These are phyloP conservation scores for Agonopterix subpropinquella DNA, from an alignment of 2,888 invertebrate species.

Conservation along the genomic window DNA sequence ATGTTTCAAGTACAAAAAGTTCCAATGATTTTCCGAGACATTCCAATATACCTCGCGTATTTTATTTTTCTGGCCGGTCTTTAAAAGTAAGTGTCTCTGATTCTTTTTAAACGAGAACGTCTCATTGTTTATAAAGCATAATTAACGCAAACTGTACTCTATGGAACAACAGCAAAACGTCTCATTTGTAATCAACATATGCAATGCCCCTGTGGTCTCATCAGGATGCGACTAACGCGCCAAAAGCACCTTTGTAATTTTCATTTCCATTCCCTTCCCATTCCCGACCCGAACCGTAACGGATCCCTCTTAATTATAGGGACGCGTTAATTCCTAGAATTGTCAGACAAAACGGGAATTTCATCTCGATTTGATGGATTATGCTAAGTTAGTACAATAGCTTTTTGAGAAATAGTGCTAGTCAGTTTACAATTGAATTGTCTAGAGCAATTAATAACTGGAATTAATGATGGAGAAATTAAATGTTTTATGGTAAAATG, in stretches of 20 bases:
- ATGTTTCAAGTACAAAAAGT: too few relatives aligned
- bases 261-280: conserved; percentile 26
- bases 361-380: too few relatives aligned
- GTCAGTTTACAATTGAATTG: background rate
- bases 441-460: background rate
- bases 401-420: background rate
- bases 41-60: too few relatives aligned
- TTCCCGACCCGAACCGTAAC: conserved; percentile 13
- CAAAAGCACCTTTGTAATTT: conserved; percentile 42
- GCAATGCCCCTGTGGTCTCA: conserved; percentile 32
- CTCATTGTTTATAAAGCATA: too few relatives aligned
- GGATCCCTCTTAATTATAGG: conserved; percentile 34
- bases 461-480: too few relatives aligned
- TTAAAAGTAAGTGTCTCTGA: too few relatives aligned
- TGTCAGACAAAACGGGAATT: conserved; percentile 18
- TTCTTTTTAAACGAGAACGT: too few relatives aligned
- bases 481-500: too few relatives aligned
- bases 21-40: too few relatives aligned
- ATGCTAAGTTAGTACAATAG: too few relatives aligned
- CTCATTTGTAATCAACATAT: conserved; percentile 42
- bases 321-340: conserved; percentile 24
- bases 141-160: background rate
- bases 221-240: conserved; percentile 32
- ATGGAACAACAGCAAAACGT: background rate
- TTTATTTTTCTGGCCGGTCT: too few relatives aligned